Conservation (phyloP, 2,888 invertebrate species). For the Netelia inedita region DNA sequence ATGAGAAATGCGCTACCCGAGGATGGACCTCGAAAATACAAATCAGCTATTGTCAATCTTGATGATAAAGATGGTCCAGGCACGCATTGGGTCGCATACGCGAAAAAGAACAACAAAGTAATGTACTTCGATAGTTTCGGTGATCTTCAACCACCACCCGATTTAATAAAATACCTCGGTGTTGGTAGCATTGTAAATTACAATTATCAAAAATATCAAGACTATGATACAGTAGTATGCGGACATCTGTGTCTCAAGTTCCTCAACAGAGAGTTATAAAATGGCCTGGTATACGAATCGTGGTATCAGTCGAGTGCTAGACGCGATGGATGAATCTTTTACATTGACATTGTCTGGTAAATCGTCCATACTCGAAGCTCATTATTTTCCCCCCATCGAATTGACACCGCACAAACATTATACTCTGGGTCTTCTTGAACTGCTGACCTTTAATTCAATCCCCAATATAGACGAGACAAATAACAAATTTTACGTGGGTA, state of each 20-base stretch:
- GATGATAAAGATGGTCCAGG: conserved; percentile 67
- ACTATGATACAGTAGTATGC: conserved; percentile 67
- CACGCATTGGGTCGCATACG: conserved; percentile 74
- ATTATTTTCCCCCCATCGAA: conserved; percentile 75
- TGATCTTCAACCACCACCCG: conserved; percentile 68
- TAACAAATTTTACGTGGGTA: conserved; percentile 64
- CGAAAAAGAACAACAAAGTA: conserved; percentile 73
- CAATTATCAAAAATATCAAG: conserved; percentile 65
- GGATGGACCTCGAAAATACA: conserved; percentile 58
- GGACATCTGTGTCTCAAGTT: conserved; percentile 69
- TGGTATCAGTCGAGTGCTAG: background rate
- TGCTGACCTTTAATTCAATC: conserved; percentile 75
- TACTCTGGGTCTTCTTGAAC: conserved; percentile 75
- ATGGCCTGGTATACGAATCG: no score
- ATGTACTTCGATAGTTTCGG: conserved; percentile 83
- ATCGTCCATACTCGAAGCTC: conserved; percentile 68
- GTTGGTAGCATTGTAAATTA: conserved; percentile 70
- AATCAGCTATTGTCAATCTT: conserved; percentile 71
- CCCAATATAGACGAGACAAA: conserved; percentile 78
- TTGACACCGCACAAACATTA: conserved; percentile 71
- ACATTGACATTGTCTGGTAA: conserved; percentile 75
- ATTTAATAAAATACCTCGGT: conserved; percentile 62
- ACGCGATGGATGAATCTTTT: conserved; percentile 56
- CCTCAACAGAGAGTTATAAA: conserved; percentile 58
- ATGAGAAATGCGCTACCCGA: conserved; percentile 82